Percentiles rank a stretch among this genome's conserved stretches.
These are phyloP conservation scores for Aricia agestis DNA, from an alignment of 1,140 invertebrate species.

Conservation along the genomic window DNA sequence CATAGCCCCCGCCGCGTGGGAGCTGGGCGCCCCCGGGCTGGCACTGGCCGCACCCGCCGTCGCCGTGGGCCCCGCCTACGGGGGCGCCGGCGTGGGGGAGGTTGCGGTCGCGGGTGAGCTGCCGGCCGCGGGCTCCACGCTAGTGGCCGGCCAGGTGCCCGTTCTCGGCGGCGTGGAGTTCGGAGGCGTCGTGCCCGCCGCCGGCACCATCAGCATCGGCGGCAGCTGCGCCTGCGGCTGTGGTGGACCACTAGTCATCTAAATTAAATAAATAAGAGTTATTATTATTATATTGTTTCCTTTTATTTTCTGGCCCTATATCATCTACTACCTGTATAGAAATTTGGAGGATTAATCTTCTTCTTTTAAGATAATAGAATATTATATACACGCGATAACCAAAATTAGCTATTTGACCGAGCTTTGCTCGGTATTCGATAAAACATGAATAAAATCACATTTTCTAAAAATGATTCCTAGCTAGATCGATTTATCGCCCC, in stretches of 20 bases:
- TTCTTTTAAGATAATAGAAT: too few species aligned
- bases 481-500: too few species aligned
- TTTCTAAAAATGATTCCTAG: too few species aligned
- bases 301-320: too few species aligned
- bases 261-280: not conserved
- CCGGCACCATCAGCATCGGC: constrained; percentile 30
- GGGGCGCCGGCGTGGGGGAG: constrained; percentile 28
- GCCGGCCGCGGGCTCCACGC: not conserved
- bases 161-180: constrained; percentile 31
- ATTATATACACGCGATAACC: too few species aligned
- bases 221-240: constrained; percentile 32
- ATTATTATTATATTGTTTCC: too few species aligned
- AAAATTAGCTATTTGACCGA: too few species aligned
- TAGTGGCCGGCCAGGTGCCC: constrained; percentile 32
- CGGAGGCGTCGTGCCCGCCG: constrained; percentile 29
- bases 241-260: not conserved
- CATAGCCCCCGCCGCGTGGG: not conserved
- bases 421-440: too few species aligned
- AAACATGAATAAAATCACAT: too few species aligned
- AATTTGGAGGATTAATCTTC: too few species aligned
- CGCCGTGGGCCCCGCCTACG: constrained; percentile 20
- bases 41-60: not conserved
- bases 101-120: constrained; percentile 17
- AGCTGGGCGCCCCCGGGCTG: not conserved
- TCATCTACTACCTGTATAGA: too few species aligned